phyloP scores from a whole-genome alignment of 2,888 invertebrate genomes.

The Polydesmus complanatus region DNA sequence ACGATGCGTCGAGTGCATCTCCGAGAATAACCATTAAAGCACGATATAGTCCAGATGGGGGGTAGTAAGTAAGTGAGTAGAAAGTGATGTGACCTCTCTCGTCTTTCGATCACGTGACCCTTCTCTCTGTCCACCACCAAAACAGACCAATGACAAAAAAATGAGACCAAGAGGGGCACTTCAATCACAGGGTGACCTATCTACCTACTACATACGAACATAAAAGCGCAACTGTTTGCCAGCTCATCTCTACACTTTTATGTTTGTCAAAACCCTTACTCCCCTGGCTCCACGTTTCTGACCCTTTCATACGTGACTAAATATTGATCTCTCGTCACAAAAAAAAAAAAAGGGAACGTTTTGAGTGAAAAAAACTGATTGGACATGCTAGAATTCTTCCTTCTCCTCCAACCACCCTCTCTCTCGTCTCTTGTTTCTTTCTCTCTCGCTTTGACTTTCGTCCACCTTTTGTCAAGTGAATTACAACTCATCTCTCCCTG shows the following conservation, averaged over 20 bases:
- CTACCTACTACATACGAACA: background rate
- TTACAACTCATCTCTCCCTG: no score
- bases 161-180: background rate
- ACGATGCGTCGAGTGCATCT: no score
- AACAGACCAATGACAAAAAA: background rate
- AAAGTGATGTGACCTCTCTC: background rate
- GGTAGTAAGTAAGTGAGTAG: background rate
- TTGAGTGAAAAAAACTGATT: conserved; percentile 7
- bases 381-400: conserved; percentile 10
- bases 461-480: no score
- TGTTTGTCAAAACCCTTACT: background rate
- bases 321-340: conserved; percentile 8
- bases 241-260: background rate
- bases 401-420: conserved; percentile 5
- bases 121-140: background rate
- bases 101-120: background rate
- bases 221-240: background rate
- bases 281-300: background rate
- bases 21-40: no score
- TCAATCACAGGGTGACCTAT: background rate
- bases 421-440: background rate
- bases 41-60: background rate
- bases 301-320: conserved; percentile 8
- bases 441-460: background rate
- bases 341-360: background rate